These are phyloP conservation scores for Andrena hattorfiana DNA, from an alignment of 2,888 invertebrate species.

Conservation along the genomic window DNA sequence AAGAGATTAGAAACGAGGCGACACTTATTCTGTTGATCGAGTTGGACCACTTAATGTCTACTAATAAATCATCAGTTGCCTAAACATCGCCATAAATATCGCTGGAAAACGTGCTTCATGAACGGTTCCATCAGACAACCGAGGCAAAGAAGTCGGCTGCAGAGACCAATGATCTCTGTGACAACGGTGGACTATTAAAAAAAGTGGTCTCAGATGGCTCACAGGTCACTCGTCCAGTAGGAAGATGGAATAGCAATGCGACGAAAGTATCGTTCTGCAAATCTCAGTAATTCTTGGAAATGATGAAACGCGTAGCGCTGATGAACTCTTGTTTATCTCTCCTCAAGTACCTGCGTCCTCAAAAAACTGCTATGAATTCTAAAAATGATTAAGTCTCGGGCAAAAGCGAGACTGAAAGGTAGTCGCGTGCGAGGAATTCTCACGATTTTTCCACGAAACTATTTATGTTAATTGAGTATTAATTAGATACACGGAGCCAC, in stretches of 20 bases:
- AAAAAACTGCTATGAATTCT: background rate
- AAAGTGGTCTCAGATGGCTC: constrained; percentile 29
- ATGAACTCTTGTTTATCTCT: background rate
- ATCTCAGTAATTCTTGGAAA: background rate
- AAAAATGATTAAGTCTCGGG: background rate
- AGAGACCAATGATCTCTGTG: constrained; percentile 31
- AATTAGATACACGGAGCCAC: constrained; percentile 37
- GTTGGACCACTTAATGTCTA: no score
- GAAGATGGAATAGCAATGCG: constrained; percentile 28
- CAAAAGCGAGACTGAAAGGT: background rate
- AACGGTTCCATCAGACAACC: background rate
- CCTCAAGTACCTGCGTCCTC: background rate
- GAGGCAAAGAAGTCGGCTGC: background rate
- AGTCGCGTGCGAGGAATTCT: background rate
- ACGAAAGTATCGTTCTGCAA: constrained; percentile 12
- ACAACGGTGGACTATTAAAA: constrained; percentile 9
- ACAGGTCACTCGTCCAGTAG: constrained; percentile 14
- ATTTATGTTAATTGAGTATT: constrained; percentile 19
- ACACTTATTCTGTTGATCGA: no score
- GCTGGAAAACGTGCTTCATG: background rate
- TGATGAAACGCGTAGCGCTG: background rate
- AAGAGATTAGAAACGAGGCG: no score
- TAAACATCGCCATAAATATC: constrained; percentile 3
- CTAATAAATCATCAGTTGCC: background rate
- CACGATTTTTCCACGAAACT: constrained; percentile 3